phyloP scores from a whole-genome alignment of 2,113 vertebrate genomes.

The Sinocyclocheilus anshuiensis region DNA sequence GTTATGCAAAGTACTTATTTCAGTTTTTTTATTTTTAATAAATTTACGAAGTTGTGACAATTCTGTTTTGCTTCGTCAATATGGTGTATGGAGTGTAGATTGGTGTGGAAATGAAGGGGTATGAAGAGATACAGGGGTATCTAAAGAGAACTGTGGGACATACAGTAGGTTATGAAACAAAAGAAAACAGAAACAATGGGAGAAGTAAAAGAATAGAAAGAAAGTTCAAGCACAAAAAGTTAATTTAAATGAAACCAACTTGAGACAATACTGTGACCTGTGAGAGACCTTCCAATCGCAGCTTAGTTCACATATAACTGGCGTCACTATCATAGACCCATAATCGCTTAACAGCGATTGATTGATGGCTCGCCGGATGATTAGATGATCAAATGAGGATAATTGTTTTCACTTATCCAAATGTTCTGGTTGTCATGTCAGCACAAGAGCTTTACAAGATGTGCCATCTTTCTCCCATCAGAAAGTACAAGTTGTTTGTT shows the following conservation, averaged over 20 bases:
- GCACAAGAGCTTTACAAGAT: not conserved
- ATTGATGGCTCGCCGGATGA: not conserved
- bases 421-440: constrained; percentile 2
- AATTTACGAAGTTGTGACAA: too few relatives aligned
- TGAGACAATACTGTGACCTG: not conserved
- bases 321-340: not conserved
- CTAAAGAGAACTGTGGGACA: not conserved
- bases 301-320: not conserved
- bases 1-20: too few relatives aligned
- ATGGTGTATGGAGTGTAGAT: too few relatives aligned
- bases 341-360: not conserved
- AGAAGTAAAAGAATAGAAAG: not conserved
- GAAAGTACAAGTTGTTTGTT: constrained; percentile 31
- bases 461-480: constrained; percentile 28
- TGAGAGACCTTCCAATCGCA: not conserved
- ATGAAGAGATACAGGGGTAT: too few relatives aligned
- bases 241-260: not conserved
- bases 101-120: too few relatives aligned
- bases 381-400: not conserved
- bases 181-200: not conserved
- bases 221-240: not conserved
- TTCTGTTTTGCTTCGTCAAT: too few relatives aligned
- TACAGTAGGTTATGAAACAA: not conserved
- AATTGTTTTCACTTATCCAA: constrained; percentile 7
- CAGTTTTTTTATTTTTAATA: too few relatives aligned